phyloP scores from a whole-genome alignment of 1,140 invertebrate genomes.

The Papilio polyxenes region DNA sequence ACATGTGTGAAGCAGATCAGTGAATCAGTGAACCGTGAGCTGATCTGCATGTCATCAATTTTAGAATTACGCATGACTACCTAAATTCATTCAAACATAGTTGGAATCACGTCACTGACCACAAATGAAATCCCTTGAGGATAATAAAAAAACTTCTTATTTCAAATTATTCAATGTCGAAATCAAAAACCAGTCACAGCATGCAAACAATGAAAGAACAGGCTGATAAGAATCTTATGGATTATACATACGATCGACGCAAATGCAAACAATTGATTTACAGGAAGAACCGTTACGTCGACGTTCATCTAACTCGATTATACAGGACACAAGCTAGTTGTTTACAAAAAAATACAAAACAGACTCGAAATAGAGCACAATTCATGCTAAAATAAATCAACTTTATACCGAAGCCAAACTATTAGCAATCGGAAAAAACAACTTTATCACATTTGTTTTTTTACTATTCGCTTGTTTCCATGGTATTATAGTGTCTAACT shows the following conservation, averaged over 20 bases:
- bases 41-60: too few species aligned
- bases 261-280: conserved; percentile 10
- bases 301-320: conserved; percentile 25
- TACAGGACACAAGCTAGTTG: background rate
- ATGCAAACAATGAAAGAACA: background rate
- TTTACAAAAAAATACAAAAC: background rate
- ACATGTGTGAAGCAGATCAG: too few species aligned
- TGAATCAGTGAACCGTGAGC: too few species aligned
- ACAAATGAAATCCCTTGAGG: background rate
- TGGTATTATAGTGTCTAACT: too few species aligned
- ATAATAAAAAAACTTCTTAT: background rate
- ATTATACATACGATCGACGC: conserved; percentile 7
- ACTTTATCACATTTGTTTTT: background rate
- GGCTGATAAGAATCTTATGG: background rate
- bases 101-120: background rate
- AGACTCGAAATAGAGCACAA: background rate
- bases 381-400: background rate
- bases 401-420: background rate
- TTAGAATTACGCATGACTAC: background rate
- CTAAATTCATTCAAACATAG: too few species aligned
- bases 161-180: background rate
- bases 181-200: background rate
- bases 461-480: too few species aligned
- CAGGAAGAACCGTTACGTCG: conserved; percentile 42
- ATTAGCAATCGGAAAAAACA: background rate